phyloP scores from a whole-genome alignment of 2,113 vertebrate species.

The Ciconia boyciana region DNA sequence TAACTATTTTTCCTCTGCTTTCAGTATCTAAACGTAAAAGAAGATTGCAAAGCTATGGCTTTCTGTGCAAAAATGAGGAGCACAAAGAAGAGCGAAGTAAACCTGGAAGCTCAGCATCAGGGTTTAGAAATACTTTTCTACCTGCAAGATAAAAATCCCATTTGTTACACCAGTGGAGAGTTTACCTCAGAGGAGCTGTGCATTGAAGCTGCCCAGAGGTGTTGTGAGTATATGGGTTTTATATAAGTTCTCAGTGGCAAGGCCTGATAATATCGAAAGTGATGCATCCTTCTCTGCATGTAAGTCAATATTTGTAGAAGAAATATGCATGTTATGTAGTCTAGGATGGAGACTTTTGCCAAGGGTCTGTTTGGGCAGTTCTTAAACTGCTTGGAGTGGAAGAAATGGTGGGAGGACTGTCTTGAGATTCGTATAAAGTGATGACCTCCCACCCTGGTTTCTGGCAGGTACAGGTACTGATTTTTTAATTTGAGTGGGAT shows the following conservation, averaged over 20 bases:
- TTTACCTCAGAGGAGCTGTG: constrained; percentile 87
- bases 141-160: constrained; percentile 70
- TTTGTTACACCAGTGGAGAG: constrained; percentile 77
- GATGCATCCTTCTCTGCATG: neutral
- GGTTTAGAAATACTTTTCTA: constrained; percentile 91
- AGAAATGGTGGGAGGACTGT: neutral
- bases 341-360: neutral
- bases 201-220: constrained; percentile 84
- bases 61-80: constrained; percentile 96
- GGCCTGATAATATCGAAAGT: neutral
- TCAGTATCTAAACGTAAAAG: constrained; percentile 85
- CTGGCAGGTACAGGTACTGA: neutral
- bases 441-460: neutral
- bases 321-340: fast-evolving
- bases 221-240: constrained; percentile 78
- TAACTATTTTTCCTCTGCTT: neutral
- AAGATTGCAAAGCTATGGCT: constrained; percentile 88
- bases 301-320: neutral
- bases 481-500: neutral
- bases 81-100: constrained; percentile 75
- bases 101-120: constrained; percentile 64
- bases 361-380: neutral
- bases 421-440: neutral
- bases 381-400: neutral
- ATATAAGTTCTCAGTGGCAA: neutral